phyloP scores from a whole-genome alignment of 2,888 invertebrate species.

The Euplagia quadripunctaria region DNA sequence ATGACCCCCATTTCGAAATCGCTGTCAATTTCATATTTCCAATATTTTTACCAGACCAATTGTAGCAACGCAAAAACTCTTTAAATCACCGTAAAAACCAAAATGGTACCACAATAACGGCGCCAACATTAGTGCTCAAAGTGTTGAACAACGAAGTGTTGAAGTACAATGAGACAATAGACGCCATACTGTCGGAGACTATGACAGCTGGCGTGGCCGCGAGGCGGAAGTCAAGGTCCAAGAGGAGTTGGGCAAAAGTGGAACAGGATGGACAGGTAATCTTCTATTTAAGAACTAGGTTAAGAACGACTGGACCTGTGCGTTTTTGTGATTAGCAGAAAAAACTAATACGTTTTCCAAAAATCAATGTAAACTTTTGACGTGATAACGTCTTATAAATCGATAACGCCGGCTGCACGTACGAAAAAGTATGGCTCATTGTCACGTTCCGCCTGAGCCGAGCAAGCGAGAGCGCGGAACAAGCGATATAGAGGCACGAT shows the following conservation, averaged over 20 bases:
- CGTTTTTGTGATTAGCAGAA: not conserved
- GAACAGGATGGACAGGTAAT: conserved; percentile 79
- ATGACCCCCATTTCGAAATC: not conserved
- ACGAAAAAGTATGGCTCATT: too few relatives aligned
- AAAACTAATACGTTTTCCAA: not conserved
- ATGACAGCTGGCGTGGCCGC: conserved; percentile 83
- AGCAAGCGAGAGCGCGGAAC: too few relatives aligned
- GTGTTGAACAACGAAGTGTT: conserved; percentile 4
- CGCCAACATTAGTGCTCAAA: conserved; percentile 10
- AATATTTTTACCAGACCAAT: not conserved
- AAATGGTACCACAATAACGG: conserved; percentile 4
- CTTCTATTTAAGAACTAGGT: not conserved
- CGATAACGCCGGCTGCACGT: too few relatives aligned
- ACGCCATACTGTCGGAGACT: conserved; percentile 38
- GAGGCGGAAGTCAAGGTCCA: conserved; percentile 72
- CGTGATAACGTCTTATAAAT: too few relatives aligned
- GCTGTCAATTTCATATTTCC: not conserved
- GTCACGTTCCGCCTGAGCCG: too few relatives aligned
- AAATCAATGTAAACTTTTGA: too few relatives aligned
- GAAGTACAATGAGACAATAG: conserved; percentile 19
- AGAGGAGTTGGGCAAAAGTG: conserved; percentile 78
- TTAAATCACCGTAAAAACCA: not conserved
- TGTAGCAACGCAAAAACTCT: not conserved
- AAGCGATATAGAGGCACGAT: too few relatives aligned
- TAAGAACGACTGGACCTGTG: not conserved